Evolutionary conservation across 2,113 vertebrate species (phyloP).

Genomic region (Pungitius pungitius): DNA sequence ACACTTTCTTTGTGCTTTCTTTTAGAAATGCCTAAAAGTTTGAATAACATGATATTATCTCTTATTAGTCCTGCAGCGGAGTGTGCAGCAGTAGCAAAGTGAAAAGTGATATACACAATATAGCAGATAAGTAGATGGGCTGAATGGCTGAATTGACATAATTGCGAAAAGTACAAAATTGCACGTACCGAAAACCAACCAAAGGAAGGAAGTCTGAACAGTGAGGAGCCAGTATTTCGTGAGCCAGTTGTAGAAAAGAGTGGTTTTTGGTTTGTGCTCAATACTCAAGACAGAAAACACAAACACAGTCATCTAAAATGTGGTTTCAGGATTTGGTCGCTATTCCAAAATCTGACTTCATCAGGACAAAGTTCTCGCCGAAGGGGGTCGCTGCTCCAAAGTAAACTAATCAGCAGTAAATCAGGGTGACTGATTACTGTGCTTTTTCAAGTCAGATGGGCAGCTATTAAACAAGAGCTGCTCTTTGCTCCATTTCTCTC

Average conservation of each 20-base stretch:
- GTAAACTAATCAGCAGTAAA: slow-evolving; percentile 40
- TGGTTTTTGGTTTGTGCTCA: background rate
- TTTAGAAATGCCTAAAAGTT: background rate
- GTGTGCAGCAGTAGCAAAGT: background rate
- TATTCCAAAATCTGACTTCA: slow-evolving; percentile 41
- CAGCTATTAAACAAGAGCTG: slow-evolving; percentile 27
- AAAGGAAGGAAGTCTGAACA: background rate
- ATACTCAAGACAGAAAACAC: background rate
- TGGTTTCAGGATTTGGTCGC: slow-evolving; percentile 1
- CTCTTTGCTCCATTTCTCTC: slow-evolving; percentile 22
- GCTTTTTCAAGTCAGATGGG: slow-evolving; percentile 32
- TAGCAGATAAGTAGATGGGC: background rate
- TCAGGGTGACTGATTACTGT: slow-evolving; percentile 28
- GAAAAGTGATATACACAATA: background rate
- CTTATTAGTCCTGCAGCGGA: background rate
- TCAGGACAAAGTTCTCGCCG: slow-evolving; percentile 17
- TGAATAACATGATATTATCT: background rate
- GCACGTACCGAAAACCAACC: background rate
- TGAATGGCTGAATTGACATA: background rate
- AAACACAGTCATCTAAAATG: background rate
- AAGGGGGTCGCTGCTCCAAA: slow-evolving; percentile 23
- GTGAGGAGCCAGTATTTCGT: background rate
- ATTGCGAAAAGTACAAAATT: background rate
- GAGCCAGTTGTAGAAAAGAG: background rate
- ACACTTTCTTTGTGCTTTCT: too few relatives aligned